Evolutionary conservation across 2,888 invertebrate genomes (phyloP).

Genomic region (Leptinotarsa juncta): DNA sequence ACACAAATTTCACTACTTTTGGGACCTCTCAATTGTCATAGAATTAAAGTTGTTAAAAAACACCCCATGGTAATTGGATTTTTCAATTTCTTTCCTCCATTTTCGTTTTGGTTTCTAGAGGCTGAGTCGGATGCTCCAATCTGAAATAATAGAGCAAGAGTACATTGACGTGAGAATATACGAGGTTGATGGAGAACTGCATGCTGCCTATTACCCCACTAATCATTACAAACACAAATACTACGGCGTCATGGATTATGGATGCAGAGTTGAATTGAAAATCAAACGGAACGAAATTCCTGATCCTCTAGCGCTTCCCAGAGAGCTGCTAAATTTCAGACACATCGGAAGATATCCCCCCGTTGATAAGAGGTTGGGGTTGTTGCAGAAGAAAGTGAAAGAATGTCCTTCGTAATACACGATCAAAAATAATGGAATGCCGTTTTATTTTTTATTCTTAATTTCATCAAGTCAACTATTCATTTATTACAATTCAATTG

Average conservation of each 20-base stretch:
- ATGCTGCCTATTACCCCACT: constrained; percentile 64
- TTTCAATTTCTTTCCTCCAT: background rate
- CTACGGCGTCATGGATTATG: constrained; percentile 69
- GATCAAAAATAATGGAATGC: background rate
- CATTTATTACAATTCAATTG: too few relatives aligned
- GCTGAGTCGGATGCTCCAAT: constrained; percentile 62
- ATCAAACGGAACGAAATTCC: constrained; percentile 58
- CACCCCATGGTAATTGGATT: background rate
- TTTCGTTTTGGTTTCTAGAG: constrained; percentile 55
- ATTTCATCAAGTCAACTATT: too few relatives aligned
- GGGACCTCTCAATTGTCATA: too few relatives aligned
- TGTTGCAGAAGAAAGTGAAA: constrained; percentile 20
- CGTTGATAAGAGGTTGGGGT: constrained; percentile 45
- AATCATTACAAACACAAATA: constrained; percentile 69
- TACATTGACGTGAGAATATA: constrained; percentile 66
- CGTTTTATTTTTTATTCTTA: too few relatives aligned
- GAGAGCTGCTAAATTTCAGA: constrained; percentile 54
- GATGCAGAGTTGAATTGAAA: constrained; percentile 58
- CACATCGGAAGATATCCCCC: constrained; percentile 58
- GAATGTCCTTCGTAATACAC: background rate
- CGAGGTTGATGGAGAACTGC: constrained; percentile 60
- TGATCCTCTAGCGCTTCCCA: constrained; percentile 50
- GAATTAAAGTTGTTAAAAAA: background rate
- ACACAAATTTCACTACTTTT: too few relatives aligned
- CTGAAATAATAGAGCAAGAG: constrained; percentile 63